A percentile compares a stretch with the other conserved stretches of the same genome.
Evolutionary conservation across 2,888 invertebrate genomes (phyloP).

Genomic region (Erebia aethiops): DNA sequence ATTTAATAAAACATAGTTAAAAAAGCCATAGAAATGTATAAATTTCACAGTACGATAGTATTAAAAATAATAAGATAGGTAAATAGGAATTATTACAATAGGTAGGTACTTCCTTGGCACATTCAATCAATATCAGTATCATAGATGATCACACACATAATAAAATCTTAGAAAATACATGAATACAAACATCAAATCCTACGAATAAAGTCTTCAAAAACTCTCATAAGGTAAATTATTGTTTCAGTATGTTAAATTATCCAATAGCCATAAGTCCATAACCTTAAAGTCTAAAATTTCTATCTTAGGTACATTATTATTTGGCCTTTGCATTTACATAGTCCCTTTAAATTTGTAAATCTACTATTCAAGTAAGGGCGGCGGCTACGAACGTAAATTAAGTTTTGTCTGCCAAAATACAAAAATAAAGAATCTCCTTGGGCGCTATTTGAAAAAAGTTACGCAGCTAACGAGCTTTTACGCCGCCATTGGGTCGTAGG

Average conservation of each 20-base stretch:
- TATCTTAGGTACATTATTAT: conserved; percentile 25
- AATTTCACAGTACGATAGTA: conserved; percentile 3
- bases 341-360: conserved; percentile 7
- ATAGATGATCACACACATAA: conserved; percentile 9
- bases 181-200: conserved; percentile 29
- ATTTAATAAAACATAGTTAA: neutral
- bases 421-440: neutral
- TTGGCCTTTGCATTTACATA: conserved; percentile 30
- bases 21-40: neutral
- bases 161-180: conserved; percentile 36
- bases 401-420: neutral
- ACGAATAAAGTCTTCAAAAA: conserved; percentile 26
- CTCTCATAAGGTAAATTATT: conserved; percentile 14
- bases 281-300: conserved; percentile 15
- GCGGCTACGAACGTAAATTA: neutral
- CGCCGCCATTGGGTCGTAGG: neutral
- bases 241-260: neutral
- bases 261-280: neutral
- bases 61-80: neutral
- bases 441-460: neutral
- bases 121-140: conserved; percentile 23
- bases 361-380: neutral
- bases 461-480: neutral
- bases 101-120: conserved; percentile 18
- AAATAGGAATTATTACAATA: neutral